Evolutionary conservation across 2,888 invertebrate species (phyloP), one percentile per base, ranked within the genome.

Genomic region (Lochmaea capreae): DNA sequence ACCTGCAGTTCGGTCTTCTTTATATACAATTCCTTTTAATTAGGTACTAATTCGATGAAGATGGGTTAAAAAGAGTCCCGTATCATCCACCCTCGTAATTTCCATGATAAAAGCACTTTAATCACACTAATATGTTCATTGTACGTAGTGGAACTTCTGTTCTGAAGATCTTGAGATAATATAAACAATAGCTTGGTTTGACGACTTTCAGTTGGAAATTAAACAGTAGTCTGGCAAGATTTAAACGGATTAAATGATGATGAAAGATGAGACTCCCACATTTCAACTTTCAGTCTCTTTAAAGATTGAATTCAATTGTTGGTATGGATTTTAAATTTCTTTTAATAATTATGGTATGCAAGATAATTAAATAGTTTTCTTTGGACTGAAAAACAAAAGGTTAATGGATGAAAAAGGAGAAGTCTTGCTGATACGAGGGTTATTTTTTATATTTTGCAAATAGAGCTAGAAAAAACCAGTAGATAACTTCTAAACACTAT

Each of bases 121-220:
- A 10, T 33, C 5, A 33, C 59, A 59, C 16, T 59, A 26, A 22
- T 59, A 59, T 33, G 59, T 26, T 26, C 14, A 26, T 33, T 59
- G 33, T 46, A 12, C 46, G 12, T 12, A 10, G 46, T 59, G 59
- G 33, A 59, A 59, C 59, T 59, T 33, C 59, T 26, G 59, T 59
- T 59, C 18, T 59, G 14, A 59, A 59, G 59, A 59, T 59, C 59
- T 14, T 59, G 12, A 33, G 59, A 59, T 59, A 14, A 59, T 10
- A 33, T 10, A 33, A 33, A 59, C 59, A 59, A 59, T 59, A 33
- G 33, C 12, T 49, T 65, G 59, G 52, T 52, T 16, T 33, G 59
- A n/a, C 26, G 33, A 8, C 6, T 12, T 65, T 12, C 33, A 12
- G 46, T 46, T 46, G 14, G 11, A 46, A 46, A 46, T 46, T 46